Base-by-base conservation (phyloP, 1,140 invertebrate species). In the Magallana angulata region DNA sequence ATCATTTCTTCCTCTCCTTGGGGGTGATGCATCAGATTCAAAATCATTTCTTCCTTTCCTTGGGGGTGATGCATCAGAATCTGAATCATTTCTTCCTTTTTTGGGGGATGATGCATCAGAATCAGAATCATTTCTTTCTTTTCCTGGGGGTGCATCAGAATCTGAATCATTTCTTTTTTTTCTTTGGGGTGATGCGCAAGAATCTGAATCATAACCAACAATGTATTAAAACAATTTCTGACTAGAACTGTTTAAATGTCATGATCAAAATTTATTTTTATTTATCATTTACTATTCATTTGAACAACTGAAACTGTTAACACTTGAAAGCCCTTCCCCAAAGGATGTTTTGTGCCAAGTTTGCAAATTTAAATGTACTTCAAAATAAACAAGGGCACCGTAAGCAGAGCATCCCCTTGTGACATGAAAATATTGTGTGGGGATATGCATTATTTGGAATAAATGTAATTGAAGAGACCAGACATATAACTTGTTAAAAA, bases 21-120 rank as follows among this genome's bases (percentile, higher is more conserved):
- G 89, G 24, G 89, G 91, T 82, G 92, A 91, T 83, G 90, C 87
- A 88, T 93, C 93, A 59, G 92, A 94, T 89, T 92, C 93, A 82
- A 89, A 91, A 64, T 88, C 88, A 88, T 90, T 48, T 86, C 90
- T 90, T 62, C 84, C 48, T 88, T 59, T 92, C 83, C 93, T 92
- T 57, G 85, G 89, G 56, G 90, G 92, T 68, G 92, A 93, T 58
- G 85, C 80, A 87, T 94, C 93, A 57, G 92, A 94, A 90, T 93
- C 94, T 82, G 91, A 92, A 83, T 91, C 89, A 90, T 91, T 88
- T 59, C 89, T 84, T 24, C 83, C 30, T 89, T 85, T 88, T 48
- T 90, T 87, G 56, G 48, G 87, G 30, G 89, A 85, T 82, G 91
- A 91, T 86, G 88, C 71, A 84, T 93, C 89, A 86, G 91, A 92